Base-by-base conservation (phyloP, 2,888 invertebrate species). In the Lepidochrysops patricia region DNA sequence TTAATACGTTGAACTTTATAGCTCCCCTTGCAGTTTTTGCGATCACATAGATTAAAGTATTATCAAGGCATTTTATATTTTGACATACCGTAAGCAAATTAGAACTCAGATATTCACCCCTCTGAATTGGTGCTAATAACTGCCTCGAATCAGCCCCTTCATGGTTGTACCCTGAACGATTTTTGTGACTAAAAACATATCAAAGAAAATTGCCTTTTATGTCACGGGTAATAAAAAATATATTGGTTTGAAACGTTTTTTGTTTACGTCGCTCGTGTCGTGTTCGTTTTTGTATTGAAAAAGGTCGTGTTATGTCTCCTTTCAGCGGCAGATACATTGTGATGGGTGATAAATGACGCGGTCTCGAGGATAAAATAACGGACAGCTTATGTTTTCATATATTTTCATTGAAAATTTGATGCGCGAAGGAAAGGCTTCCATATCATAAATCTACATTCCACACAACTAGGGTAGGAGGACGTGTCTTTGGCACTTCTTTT, bases 121-220 rank as follows among this genome's bases (percentile, higher is more conserved):
- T 80, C 82, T 74, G 80, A 84, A 86, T 83, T 80, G 86, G 78
- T 81, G 83, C 86, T 87, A 87, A 87, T 86, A 85, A 86, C 81
- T 15, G 19, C 13, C 15, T 26, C 32, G 29, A 43, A 26, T 13
- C 50, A 52, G 37, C 61, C 37, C 52, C 52, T 57, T 58, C 37
- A 57, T 52, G 57, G 35, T 43, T 43, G 43, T 43, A 43, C 43
- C 9, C n/a, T 19, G 15, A 43, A 43, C 43, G 43, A 23, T 43
- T 43, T 43, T 43, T 19, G 23, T 23, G 9, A 19, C 23, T 2
- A 19, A 43, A 43, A 43, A 23, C 19, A 43, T 43, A 9, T 4
- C 43, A 23, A 15, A 19, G 43, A 43, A 52, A 50, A 26, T 15
- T 49, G 15, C 15, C 13, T 6, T 26, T 9, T 35, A 35, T n/a